Conservation (phyloP, 2,888 invertebrate genomes). For the Girardia tigrina region DNA sequence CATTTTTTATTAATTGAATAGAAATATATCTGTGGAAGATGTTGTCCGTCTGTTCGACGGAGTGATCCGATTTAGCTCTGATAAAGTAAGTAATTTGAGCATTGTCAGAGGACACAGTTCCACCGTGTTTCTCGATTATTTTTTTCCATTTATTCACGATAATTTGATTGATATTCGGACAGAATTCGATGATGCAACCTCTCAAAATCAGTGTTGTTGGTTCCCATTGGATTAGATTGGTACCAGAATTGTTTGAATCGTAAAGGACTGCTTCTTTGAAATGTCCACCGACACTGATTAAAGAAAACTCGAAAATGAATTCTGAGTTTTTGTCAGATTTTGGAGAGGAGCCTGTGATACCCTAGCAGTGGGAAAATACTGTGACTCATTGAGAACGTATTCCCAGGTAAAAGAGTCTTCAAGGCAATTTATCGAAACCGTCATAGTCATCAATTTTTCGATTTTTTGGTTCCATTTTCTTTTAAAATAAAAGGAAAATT, state of each 20-base stretch:
- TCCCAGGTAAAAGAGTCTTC: constrained; percentile 57
- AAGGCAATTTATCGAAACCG: constrained; percentile 66
- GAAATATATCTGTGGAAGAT: too few relatives aligned
- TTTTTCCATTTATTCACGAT: neutral
- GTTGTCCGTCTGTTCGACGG: neutral
- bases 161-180: neutral
- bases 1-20: too few relatives aligned
- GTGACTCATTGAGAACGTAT: constrained; percentile 26
- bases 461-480: too few relatives aligned
- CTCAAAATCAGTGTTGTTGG: neutral
- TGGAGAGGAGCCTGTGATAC: neutral
- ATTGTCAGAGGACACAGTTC: neutral
- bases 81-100: neutral
- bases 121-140: neutral
- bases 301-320: neutral
- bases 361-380: neutral
- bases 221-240: neutral
- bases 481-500: too few relatives aligned
- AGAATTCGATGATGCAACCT: neutral
- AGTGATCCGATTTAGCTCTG: neutral
- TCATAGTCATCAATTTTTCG: constrained; percentile 56
- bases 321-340: neutral
- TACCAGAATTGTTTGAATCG: neutral
- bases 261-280: neutral
- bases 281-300: neutral